phyloP scores from a whole-genome alignment of 2,888 invertebrate genomes.

The Chirona hameri region DNA sequence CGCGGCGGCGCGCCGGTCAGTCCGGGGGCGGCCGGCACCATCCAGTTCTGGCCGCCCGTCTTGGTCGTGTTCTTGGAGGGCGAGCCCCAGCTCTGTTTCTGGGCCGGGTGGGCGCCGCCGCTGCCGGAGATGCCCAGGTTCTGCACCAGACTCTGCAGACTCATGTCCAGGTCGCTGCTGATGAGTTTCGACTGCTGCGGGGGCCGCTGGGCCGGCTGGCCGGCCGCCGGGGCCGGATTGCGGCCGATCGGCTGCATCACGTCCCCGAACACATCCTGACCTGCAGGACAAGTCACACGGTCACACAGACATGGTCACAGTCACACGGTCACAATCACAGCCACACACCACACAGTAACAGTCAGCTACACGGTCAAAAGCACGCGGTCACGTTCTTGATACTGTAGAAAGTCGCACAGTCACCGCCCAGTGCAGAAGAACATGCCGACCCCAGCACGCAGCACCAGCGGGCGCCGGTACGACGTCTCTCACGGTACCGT shows the following conservation, averaged over 20 bases:
- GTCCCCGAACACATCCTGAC: slow-evolving; percentile 70
- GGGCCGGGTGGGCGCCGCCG: not conserved
- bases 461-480: too few species aligned
- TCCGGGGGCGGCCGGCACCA: not conserved
- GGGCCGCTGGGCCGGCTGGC: slow-evolving; percentile 4
- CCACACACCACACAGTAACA: too few species aligned
- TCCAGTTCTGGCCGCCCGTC: slow-evolving; percentile 22
- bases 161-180: slow-evolving; percentile 39
- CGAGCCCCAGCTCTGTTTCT: slow-evolving; percentile 22
- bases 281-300: slow-evolving; percentile 46
- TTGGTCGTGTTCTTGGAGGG: not conserved
- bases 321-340: too few species aligned
- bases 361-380: too few species aligned
- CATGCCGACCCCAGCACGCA: too few species aligned
- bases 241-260: slow-evolving; percentile 60
- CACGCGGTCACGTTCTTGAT: too few species aligned
- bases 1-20: not conserved
- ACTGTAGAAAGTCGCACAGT: too few species aligned
- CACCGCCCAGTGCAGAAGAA: too few species aligned
- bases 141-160: slow-evolving; percentile 39
- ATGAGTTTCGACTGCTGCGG: slow-evolving; percentile 36
- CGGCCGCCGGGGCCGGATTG: slow-evolving; percentile 4
- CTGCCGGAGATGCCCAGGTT: slow-evolving; percentile 38
- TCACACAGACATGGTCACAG: too few species aligned
- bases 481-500: too few species aligned